Evolutionary conservation across 2,113 vertebrate genomes (phyloP).

Genomic region (Apodemus sylvaticus): DNA sequence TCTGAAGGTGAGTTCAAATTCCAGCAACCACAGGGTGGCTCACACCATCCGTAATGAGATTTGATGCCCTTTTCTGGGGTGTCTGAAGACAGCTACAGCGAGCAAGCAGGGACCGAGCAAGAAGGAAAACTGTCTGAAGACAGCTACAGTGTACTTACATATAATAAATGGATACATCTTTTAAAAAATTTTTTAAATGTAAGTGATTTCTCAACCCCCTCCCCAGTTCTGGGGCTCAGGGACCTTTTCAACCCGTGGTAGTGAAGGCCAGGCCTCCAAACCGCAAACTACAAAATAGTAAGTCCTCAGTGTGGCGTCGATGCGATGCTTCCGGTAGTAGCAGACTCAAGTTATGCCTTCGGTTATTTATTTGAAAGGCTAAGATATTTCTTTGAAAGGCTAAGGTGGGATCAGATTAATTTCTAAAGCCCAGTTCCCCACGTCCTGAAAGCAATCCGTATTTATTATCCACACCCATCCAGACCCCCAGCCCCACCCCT

Average conservation of each 20-base stretch:
- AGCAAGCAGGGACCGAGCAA: no score
- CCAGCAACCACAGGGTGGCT: no score
- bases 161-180: no score
- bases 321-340: background rate
- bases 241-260: background rate
- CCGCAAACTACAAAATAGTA: rapidly evolving
- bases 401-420: background rate
- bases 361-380: background rate
- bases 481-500: background rate
- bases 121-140: no score
- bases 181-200: background rate
- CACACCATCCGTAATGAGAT: no score
- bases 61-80: no score
- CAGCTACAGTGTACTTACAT: no score
- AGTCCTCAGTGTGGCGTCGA: no score
- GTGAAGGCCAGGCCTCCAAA: background rate
- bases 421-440: background rate
- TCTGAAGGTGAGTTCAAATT: no score
- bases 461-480: background rate
- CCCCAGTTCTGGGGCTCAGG: rapidly evolving
- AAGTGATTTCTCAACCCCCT: background rate
- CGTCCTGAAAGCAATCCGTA: background rate
- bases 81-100: no score
- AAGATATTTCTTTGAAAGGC: background rate
- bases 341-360: background rate